Evolutionary conservation across 2,797 vertebrate species (phyloP).

Genomic region (Bufotes viridis): DNA sequence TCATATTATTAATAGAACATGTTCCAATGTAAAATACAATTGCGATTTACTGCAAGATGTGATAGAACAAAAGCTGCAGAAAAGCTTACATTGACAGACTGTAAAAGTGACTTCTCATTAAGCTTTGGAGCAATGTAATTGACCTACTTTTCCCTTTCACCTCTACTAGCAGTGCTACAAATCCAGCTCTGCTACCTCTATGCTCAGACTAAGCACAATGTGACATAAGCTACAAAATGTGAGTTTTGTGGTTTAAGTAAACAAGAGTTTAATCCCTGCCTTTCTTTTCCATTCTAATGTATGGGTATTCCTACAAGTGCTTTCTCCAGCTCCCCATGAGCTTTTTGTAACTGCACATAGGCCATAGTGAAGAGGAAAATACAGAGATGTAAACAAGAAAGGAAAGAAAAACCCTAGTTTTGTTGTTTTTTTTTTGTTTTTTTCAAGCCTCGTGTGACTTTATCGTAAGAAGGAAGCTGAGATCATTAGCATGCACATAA

Average conservation of each 20-base stretch:
- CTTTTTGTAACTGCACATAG: background rate
- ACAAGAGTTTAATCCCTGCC: conserved; percentile 4
- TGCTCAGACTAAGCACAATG: background rate
- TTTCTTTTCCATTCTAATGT: background rate
- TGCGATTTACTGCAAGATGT: too few relatives aligned
- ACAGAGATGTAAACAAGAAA: background rate
- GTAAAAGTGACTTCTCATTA: background rate
- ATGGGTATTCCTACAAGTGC: background rate
- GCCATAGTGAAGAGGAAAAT: background rate
- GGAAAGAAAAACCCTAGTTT: background rate
- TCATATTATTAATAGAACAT: too few relatives aligned
- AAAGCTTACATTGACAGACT: background rate
- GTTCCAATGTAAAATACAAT: too few relatives aligned
- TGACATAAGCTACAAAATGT: background rate
- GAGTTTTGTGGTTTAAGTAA: background rate
- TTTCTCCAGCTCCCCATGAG: conserved; percentile 1
- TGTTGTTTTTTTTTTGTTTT: background rate
- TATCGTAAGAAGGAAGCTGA: background rate
- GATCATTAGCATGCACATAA: background rate
- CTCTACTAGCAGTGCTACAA: background rate
- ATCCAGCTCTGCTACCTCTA: background rate
- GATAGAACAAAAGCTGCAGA: too few relatives aligned
- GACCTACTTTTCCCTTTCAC: background rate
- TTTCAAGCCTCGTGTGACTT: background rate
- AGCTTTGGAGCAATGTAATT: background rate